A percentile compares a stretch with the other conserved stretches of the same genome.
Conservation (phyloP, 2,888 invertebrate genomes). For the Aromia moschata region DNA sequence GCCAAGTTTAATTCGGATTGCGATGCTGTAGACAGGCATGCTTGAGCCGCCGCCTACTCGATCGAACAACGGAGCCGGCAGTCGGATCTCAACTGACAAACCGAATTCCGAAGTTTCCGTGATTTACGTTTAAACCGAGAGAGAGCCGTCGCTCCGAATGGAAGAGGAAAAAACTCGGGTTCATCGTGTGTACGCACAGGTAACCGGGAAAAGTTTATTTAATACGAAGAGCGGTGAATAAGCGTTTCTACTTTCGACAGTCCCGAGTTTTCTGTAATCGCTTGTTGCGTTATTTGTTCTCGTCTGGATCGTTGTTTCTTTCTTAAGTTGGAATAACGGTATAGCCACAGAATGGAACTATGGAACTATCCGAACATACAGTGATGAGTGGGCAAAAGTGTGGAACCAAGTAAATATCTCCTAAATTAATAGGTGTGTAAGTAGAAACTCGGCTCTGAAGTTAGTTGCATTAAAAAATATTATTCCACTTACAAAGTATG, state of each 20-base stretch:
- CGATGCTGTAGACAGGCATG: constrained; percentile 19
- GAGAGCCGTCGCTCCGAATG: constrained; percentile 2
- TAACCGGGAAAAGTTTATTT: constrained; percentile 5
- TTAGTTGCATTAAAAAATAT: no score
- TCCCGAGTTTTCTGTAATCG: neutral
- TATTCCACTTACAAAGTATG: no score
- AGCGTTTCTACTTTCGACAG: no score
- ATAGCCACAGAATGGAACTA: no score
- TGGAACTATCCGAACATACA: no score
- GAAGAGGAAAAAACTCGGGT: neutral
- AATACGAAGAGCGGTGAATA: constrained; percentile 4
- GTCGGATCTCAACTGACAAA: constrained; percentile 16
- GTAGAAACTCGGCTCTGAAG: no score
- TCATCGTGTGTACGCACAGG: neutral
- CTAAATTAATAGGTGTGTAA: no score
- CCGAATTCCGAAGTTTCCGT: constrained; percentile 15
- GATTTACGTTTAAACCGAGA: constrained; percentile 19
- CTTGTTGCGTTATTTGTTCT: neutral
- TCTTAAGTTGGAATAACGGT: no score
- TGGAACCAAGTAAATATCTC: no score
- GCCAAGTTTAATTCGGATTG: constrained; percentile 23
- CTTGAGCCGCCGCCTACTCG: neutral
- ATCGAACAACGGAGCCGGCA: constrained; percentile 18
- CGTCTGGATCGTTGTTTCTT: neutral
- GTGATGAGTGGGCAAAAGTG: no score